phyloP scores from a whole-genome alignment of 2,113 vertebrate genomes.

The Halcyon senegalensis region DNA sequence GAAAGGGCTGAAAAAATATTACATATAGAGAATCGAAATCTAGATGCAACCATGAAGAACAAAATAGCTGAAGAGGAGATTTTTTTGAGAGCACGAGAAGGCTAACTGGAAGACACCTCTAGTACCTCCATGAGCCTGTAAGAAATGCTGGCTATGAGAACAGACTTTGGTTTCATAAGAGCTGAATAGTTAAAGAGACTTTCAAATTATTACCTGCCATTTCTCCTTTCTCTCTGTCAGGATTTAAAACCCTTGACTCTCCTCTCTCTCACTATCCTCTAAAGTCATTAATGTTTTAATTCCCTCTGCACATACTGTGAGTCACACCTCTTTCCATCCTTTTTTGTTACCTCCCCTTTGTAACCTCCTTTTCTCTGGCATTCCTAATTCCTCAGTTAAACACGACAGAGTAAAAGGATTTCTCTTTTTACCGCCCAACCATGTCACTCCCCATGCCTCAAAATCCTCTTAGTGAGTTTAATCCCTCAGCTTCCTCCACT shows the following conservation, averaged over 20 bases:
- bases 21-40: background rate
- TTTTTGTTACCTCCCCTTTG: background rate
- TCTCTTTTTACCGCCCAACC: constrained; percentile 52
- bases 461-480: constrained; percentile 59
- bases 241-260: background rate
- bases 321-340: background rate
- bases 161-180: background rate
- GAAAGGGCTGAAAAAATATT: background rate
- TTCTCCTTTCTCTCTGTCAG: background rate
- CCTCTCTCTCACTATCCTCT: background rate
- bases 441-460: constrained; percentile 34
- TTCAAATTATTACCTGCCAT: background rate
- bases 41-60: background rate
- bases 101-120: background rate
- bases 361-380: constrained; percentile 29
- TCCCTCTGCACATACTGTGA: background rate
- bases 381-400: constrained; percentile 48
- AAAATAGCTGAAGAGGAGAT: background rate
- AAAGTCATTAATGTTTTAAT: background rate
- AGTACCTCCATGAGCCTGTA: background rate
- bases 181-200: background rate
- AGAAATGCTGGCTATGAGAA: background rate
- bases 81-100: background rate
- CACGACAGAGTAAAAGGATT: constrained; percentile 45
- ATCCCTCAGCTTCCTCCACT: constrained; percentile 12